A percentile compares a stretch with the other conserved stretches of the same genome.
Evolutionary conservation across 2,113 vertebrate species (phyloP).

Genomic region (Nannospalax galili): DNA sequence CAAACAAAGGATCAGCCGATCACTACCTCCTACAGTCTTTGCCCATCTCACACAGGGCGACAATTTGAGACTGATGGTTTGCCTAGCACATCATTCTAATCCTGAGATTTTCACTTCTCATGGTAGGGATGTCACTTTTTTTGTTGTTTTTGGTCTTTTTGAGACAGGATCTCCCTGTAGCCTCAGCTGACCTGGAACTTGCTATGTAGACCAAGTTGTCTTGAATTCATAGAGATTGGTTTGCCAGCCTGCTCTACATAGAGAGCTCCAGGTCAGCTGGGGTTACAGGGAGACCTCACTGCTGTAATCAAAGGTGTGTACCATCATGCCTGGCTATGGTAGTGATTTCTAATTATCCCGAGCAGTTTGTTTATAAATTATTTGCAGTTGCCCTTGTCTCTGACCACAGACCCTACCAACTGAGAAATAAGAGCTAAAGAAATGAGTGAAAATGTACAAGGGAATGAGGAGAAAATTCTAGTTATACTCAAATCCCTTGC

Average conservation of each 20-base stretch:
- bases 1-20: not conserved
- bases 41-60: not conserved
- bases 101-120: not conserved
- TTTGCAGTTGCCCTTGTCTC: not conserved
- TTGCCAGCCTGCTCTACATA: no score
- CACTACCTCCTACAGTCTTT: not conserved
- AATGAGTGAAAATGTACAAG: not conserved
- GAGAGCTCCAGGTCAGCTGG: no score
- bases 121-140: no score
- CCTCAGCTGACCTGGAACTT: no score
- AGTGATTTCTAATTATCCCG: not conserved
- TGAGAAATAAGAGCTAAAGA: not conserved
- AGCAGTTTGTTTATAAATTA: not conserved
- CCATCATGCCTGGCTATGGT: no score
- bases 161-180: no score
- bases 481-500: not conserved
- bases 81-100: not conserved
- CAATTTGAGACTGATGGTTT: not conserved
- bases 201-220: no score
- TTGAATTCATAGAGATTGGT: no score
- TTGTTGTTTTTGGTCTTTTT: no score
- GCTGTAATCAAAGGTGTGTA: no score
- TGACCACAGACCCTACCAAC: not conserved
- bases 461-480: not conserved
- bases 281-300: no score